Conservation (phyloP, 1,140 invertebrate genomes). For the Ceratosolen fusciceps region DNA sequence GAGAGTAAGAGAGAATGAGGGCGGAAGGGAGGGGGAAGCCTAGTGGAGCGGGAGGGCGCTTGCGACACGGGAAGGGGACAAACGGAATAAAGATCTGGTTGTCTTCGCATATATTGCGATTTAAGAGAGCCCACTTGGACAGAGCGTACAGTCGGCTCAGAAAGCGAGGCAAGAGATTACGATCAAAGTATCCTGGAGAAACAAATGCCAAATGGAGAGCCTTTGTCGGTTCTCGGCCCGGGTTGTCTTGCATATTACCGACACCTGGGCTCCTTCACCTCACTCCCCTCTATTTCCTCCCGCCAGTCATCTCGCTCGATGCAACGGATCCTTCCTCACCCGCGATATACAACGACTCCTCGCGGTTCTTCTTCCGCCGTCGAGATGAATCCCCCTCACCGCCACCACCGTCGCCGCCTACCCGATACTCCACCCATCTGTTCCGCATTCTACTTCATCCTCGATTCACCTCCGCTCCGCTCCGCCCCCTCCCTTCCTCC, state of each 20-base stretch:
- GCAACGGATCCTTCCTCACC: too few species aligned
- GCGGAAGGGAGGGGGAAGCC: conserved; percentile 24
- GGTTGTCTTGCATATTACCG: conserved; percentile 61
- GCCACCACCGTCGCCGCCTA: conserved; percentile 35
- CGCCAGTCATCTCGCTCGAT: too few species aligned
- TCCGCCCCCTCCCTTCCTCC: too few species aligned
- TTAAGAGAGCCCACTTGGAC: conserved; percentile 53
- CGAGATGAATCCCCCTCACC: conserved; percentile 24
- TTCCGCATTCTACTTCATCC: conserved; percentile 50
- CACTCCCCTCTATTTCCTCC: not conserved
- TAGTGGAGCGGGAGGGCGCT: conserved; percentile 48
- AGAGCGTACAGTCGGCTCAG: not conserved
- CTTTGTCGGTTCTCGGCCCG: conserved; percentile 66
- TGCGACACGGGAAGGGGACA: too few species aligned
- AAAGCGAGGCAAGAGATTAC: conserved; percentile 62
- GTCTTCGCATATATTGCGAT: conserved; percentile 49
- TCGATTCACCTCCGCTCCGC: conserved; percentile 42
- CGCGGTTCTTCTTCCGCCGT: not conserved
- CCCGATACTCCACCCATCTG: too few species aligned
- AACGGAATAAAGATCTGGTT: conserved; percentile 20
- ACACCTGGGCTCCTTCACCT: conserved; percentile 60
- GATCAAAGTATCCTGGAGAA: conserved; percentile 68
- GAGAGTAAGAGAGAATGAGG: too few species aligned
- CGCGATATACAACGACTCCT: too few species aligned
- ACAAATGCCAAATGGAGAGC: conserved; percentile 67